Evolutionary conservation across 2,113 vertebrate genomes (phyloP), one percentile per base, ranked within the genome.

Genomic region (Cyphotilapia sp.): DNA sequence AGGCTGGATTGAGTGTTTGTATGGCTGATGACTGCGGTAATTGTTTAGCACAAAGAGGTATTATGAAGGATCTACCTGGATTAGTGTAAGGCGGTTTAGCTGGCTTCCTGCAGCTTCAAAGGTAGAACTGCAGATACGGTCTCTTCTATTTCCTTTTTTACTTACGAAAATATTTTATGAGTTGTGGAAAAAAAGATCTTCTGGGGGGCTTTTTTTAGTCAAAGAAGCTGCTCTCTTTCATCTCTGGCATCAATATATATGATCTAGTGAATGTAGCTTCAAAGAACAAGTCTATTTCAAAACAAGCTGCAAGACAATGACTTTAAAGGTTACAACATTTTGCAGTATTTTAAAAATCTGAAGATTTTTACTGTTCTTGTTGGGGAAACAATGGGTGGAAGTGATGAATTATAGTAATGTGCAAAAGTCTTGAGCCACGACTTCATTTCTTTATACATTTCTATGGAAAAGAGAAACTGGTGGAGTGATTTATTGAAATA

Each of bases 61-160:
- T 93, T 94, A 94, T 88, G 40, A 66, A 38, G 33, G 59, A 40
- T 88, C 90, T 94, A 95, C 92, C 49, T 88, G 93, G 93, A 95
- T 94, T 94, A 93, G 90, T 91, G 74, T 84, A 89, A 94, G 87
- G 86, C 24, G 56, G 91, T 93, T 94, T 88, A 92, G 57, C 63
- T 71, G 69, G 54, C 78, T 87, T 86, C 27, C 86, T 87, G 40
- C 59, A 66, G 84, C 87, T 45, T 90, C 84, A 90, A n/a, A 85
- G 76, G 74, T 51, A 66, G 13, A 56, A 84, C 47, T 5, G 4
- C 81, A 89, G 89, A 92, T 85, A 22, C 12, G 1, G 8, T 19
- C 42, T 59, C 80, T 54, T 76, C 66, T 80, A 74, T 38, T 4
- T 29, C 12, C 76, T 40, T 81, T 38, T 84, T 80, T 9, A 76